Conservation (phyloP, 2,113 vertebrate genomes). For the Casuarius casuarius region DNA sequence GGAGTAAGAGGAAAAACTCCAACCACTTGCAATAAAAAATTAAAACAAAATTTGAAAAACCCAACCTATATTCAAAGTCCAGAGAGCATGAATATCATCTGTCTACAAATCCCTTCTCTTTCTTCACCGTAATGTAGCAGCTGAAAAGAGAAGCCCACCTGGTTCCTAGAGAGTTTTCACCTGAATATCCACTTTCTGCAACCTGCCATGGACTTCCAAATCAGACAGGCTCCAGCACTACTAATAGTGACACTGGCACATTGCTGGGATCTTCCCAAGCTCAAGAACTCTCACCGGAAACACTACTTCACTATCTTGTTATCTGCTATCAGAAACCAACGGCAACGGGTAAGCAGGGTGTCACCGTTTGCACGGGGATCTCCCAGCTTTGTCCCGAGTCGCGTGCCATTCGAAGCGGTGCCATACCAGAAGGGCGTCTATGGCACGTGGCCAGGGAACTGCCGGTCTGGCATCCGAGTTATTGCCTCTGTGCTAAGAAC, state of each 20-base stretch:
- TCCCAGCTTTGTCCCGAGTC: not conserved
- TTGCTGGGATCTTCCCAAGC: not conserved
- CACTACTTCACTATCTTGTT: not conserved
- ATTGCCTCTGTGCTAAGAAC: not conserved
- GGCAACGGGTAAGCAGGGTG: not conserved
- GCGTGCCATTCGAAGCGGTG: not conserved
- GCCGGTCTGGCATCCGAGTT: accelerated
- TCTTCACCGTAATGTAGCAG: not conserved
- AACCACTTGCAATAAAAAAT: not conserved
- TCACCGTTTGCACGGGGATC: not conserved
- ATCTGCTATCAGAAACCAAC: not conserved
- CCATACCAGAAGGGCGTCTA: not conserved
- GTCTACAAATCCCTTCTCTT: not conserved
- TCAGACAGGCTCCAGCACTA: not conserved
- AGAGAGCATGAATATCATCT: not conserved
- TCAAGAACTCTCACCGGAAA: not conserved
- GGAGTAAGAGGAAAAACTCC: not conserved
- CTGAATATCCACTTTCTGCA: not conserved
- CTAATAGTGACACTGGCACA: not conserved
- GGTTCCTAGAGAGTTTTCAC: not conserved
- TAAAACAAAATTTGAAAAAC: not conserved
- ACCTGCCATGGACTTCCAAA: not conserved
- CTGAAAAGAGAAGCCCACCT: not conserved
- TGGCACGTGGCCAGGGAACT: not conserved
- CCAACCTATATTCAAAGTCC: not conserved